Evolutionary conservation across 1,140 invertebrate species (phyloP), one percentile per base, ranked within the genome.

Genomic region (Drosophila littoralis): DNA sequence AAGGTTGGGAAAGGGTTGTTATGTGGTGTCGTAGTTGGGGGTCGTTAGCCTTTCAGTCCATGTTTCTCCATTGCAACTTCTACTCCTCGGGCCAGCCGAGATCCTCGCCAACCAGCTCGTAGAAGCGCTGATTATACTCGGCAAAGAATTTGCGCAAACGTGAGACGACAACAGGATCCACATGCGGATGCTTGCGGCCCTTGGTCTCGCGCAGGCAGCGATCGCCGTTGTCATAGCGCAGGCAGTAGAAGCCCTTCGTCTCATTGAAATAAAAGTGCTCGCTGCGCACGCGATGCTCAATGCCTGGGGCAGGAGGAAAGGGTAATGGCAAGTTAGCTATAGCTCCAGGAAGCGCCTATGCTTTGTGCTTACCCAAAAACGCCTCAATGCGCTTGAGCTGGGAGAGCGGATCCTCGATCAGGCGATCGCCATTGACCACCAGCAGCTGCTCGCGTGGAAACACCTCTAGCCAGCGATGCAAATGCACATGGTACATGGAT

Each of bases 181-280:
- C 97, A 32, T 96, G 93, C 0, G 98, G 98, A 93, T 99, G 98
- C 79, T 95, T 95, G 2, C 98, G 94, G 4, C 98, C 98, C 92
- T 99, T 99, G 61, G 97, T 98, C 85, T 98, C 98, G 4, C 97
- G 95, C 64, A 99, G 93, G 93, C 98, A 99, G 86, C 98, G 84
- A 84, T 97, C 96, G 32, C 95, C 95, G 6, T 96, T 97, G 74
- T 97, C 96, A 84, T 97, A 97, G 38, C 96, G 94, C 71, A 99
- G 94, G 93, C 98, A 99, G 86, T 98, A 99, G 93, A 99, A 99
- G 4, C 98, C 98, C 93, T 99, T 99, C 13, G 98, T 98, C 92
- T 97, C 96, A 93, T 99, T 99, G 93, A 99, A 98, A 92, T 98
- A 98, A 93, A 99, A 99, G 93, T 99, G 97, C 79, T 97, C 96